These are phyloP conservation scores for Mareca penelope DNA, from an alignment of 2,797 vertebrate genomes.

Conservation along the genomic window DNA sequence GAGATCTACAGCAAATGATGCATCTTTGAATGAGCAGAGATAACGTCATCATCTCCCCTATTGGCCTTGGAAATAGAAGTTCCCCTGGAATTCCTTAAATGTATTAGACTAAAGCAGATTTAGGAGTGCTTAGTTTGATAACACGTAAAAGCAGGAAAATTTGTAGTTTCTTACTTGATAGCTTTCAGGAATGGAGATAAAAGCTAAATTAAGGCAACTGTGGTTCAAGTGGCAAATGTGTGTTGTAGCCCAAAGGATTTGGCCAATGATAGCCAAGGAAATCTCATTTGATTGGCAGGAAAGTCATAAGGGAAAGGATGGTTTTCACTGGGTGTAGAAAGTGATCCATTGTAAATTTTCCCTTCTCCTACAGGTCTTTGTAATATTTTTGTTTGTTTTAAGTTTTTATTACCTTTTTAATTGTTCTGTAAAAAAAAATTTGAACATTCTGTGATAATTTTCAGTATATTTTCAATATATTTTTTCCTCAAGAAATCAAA, in stretches of 20 bases:
- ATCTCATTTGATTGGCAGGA: not conserved
- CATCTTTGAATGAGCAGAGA: not conserved
- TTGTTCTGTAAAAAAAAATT: not conserved
- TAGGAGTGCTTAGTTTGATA: not conserved
- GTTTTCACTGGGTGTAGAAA: not conserved
- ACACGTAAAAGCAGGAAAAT: not conserved
- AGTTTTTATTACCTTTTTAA: not conserved
- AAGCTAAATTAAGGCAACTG: not conserved
- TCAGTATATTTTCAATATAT: not conserved
- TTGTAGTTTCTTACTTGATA: not conserved
- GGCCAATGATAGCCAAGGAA: not conserved
- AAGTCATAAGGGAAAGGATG: not conserved
- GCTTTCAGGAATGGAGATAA: not conserved
- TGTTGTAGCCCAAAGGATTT: not conserved
- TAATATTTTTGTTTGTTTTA: not conserved
- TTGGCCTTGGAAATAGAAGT: not conserved
- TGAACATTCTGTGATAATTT: not conserved
- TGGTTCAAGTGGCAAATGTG: not conserved
- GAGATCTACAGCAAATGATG: not conserved
- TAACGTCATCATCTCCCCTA: not conserved
- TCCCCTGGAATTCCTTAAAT: not conserved
- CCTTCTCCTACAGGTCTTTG: not conserved
- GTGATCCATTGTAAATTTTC: not conserved
- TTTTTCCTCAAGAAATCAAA: accelerated
- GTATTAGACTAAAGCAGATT: not conserved